These are phyloP conservation scores for Amblyopsis hoosieri DNA, from an alignment of 2,797 vertebrate genomes.

Conservation along the genomic window DNA sequence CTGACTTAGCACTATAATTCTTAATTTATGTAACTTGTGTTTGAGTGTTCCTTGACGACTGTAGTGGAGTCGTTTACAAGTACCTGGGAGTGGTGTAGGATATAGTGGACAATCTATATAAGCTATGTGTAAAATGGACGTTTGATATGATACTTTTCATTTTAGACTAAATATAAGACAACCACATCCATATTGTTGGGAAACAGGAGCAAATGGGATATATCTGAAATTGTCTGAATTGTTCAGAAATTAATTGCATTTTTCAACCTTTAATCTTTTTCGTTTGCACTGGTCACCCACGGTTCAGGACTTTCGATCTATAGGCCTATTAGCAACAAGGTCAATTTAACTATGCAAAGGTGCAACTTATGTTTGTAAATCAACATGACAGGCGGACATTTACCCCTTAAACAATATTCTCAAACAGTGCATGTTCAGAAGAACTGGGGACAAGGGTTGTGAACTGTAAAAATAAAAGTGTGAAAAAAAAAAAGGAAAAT, in stretches of 20 bases:
- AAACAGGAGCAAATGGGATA: background rate
- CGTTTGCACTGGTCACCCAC: slow-evolving; percentile 34
- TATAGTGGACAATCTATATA: slow-evolving; percentile 5
- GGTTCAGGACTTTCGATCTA: slow-evolving; percentile 53
- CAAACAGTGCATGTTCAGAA: slow-evolving; percentile 28
- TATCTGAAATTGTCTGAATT: slow-evolving; percentile 23
- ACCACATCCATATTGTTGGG: slow-evolving; percentile 4
- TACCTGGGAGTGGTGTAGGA: slow-evolving; percentile 3
- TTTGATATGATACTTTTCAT: background rate
- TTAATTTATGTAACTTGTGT: slow-evolving; percentile 2
- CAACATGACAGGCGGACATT: slow-evolving; percentile 30
- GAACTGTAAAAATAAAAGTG: slow-evolving; percentile 10
- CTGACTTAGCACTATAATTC: background rate
- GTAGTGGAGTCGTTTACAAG: slow-evolving; percentile 2
- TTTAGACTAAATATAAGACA: slow-evolving; percentile 6
- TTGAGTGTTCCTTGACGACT: slow-evolving; percentile 6
- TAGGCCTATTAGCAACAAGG: slow-evolving; percentile 68
- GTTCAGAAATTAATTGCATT: slow-evolving; percentile 44
- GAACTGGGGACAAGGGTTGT: slow-evolving; percentile 26
- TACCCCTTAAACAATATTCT: slow-evolving; percentile 23
- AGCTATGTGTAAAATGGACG: slow-evolving; percentile 11
- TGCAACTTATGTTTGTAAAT: slow-evolving; percentile 48
- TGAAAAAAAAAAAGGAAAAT: background rate
- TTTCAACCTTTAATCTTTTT: background rate
- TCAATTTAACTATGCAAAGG: slow-evolving; percentile 73